These are phyloP conservation scores for Chiroxiphia lanceolata DNA, from an alignment of 2,797 vertebrate species.

Conservation along the genomic window DNA sequence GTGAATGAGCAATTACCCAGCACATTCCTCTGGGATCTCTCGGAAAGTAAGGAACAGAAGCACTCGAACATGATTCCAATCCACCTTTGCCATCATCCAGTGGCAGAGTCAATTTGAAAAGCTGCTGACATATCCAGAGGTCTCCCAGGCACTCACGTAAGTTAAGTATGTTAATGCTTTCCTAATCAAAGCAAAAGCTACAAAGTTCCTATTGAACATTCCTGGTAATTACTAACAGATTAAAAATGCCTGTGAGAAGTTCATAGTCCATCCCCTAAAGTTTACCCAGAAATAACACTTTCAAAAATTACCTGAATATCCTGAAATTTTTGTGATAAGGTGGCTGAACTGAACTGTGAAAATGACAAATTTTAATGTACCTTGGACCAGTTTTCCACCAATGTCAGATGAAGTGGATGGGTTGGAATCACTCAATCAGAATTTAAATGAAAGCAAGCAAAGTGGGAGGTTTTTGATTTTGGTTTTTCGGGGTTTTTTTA, in stretches of 20 bases:
- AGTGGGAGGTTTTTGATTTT: not conserved
- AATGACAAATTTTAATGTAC: not conserved
- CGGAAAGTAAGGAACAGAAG: slow-evolving; percentile 19
- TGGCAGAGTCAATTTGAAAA: not conserved
- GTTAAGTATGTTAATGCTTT: slow-evolving; percentile 33
- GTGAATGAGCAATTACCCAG: slow-evolving; percentile 51
- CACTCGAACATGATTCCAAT: slow-evolving; percentile 45
- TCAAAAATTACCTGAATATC: not conserved
- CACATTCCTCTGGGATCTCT: slow-evolving; percentile 44
- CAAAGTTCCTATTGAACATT: not conserved
- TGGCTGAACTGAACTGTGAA: not conserved
- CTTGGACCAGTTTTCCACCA: not conserved
- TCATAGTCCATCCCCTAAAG: not conserved
- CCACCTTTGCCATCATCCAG: slow-evolving; percentile 23
- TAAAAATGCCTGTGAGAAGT: not conserved
- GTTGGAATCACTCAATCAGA: not conserved
- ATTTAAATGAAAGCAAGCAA: not conserved
- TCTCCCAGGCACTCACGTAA: not conserved
- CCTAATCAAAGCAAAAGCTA: slow-evolving; percentile 7
- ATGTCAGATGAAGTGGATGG: not conserved
- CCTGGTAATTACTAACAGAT: not conserved
- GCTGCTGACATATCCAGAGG: slow-evolving; percentile 9
- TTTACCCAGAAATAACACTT: not conserved
- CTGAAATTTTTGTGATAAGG: not conserved
- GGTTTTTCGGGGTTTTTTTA: not conserved